These are phyloP conservation scores for Oncorhynchus mykiss DNA, from an alignment of 2,113 vertebrate genomes.

Conservation along the genomic window DNA sequence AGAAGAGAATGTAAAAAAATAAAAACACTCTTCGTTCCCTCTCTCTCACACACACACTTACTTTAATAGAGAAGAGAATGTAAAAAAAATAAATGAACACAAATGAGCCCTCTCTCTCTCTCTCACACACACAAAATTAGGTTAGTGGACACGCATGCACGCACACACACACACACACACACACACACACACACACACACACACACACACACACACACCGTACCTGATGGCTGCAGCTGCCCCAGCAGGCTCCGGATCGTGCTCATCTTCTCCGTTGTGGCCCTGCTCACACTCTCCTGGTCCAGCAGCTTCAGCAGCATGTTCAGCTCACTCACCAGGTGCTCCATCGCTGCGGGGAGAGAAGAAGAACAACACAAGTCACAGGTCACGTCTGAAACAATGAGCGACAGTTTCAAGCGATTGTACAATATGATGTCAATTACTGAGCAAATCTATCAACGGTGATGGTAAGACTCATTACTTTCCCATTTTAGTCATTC, in stretches of 20 bases:
- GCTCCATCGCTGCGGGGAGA: slow-evolving; percentile 80
- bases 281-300: slow-evolving; percentile 87
- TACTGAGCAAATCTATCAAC: no score
- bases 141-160: no score
- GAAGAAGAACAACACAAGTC: no score
- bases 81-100: background rate
- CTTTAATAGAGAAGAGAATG: slow-evolving; percentile 62
- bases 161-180: background rate
- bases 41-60: slow-evolving; percentile 10
- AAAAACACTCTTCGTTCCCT: no score
- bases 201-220: background rate
- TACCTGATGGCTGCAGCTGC: slow-evolving; percentile 87
- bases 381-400: no score
- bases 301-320: slow-evolving; percentile 91
- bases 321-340: slow-evolving; percentile 87
- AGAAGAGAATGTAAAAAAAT: background rate
- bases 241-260: slow-evolving; percentile 87
- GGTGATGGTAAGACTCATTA: no score
- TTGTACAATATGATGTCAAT: no score
- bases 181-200: no score
- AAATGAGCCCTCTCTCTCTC: no score
- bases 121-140: background rate
- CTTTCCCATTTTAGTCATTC: no score
- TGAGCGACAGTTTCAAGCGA: no score
- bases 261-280: slow-evolving; percentile 87